phyloP scores from a whole-genome alignment of 1,140 invertebrate genomes.

The Leptinotarsa lineolata region DNA sequence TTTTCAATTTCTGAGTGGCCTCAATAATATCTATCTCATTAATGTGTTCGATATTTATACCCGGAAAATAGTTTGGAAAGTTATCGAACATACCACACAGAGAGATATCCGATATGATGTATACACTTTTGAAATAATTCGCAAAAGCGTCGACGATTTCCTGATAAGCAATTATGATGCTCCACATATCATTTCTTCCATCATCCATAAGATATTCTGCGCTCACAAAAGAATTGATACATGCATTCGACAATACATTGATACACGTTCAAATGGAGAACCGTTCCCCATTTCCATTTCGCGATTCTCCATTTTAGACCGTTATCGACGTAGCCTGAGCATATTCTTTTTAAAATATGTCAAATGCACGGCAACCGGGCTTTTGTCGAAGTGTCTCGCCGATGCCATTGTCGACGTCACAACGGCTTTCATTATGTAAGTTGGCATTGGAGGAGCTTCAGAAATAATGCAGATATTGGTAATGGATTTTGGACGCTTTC shows the following conservation, averaged over 20 bases:
- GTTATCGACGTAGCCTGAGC: slow-evolving; percentile 33
- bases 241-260: background rate
- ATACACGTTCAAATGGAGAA: background rate
- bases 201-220: too few relatives aligned
- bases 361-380: slow-evolving; percentile 47
- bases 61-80: too few relatives aligned
- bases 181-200: too few relatives aligned
- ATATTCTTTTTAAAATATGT: slow-evolving; percentile 52
- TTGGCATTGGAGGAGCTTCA: slow-evolving; percentile 49
- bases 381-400: slow-evolving; percentile 49
- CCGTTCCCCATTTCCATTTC: slow-evolving; percentile 1
- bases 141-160: too few relatives aligned
- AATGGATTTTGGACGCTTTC: slow-evolving; percentile 50
- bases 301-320: slow-evolving; percentile 26
- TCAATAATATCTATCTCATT: too few relatives aligned
- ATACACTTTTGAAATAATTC: too few relatives aligned
- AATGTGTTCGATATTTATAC: too few relatives aligned
- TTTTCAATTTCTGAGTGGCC: too few relatives aligned
- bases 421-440: slow-evolving; percentile 51
- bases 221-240: too few relatives aligned
- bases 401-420: slow-evolving; percentile 47
- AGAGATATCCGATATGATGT: too few relatives aligned
- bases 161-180: too few relatives aligned
- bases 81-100: too few relatives aligned
- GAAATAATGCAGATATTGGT: slow-evolving; percentile 54